phyloP scores from a whole-genome alignment of 1,140 invertebrate species.

The Gryon sp. region DNA sequence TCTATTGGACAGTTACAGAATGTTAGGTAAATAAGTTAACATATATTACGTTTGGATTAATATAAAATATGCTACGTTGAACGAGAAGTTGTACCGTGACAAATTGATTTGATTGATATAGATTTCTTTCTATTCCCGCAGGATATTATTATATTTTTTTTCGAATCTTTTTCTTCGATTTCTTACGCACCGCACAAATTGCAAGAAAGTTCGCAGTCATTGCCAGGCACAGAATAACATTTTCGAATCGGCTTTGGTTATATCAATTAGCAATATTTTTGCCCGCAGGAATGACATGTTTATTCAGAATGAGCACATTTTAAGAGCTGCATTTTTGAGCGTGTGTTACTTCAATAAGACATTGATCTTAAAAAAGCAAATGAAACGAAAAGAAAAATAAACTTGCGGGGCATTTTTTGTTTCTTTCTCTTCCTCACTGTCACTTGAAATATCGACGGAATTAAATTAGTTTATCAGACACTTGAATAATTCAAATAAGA shows the following conservation, averaged over 20 bases:
- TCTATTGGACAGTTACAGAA: conserved; percentile 31
- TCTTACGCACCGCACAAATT: background rate
- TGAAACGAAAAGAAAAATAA: no score
- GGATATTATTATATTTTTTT: background rate
- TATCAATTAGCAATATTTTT: conserved; percentile 27
- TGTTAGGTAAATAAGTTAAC: conserved; percentile 28
- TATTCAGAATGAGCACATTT: conserved; percentile 10
- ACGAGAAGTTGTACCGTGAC: conserved; percentile 12
- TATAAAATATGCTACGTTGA: conserved; percentile 14
- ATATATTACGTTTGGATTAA: conserved; percentile 31
- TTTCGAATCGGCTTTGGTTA: conserved; percentile 4
- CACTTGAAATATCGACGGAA: no score
- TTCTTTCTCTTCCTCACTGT: no score
- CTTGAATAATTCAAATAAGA: no score
- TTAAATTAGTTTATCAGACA: no score
- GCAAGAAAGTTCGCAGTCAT: conserved; percentile 8
- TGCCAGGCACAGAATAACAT: no score
- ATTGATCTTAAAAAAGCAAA: no score
- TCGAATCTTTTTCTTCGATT: no score
- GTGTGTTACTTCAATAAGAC: no score
- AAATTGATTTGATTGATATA: conserved; percentile 22
- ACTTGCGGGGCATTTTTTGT: no score
- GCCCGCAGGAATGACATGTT: conserved; percentile 15
- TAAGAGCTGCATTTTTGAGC: conserved; percentile 1
- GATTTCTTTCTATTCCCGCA: background rate